Base-by-base conservation (phyloP, 2,888 invertebrate genomes). In the Allacma fusca region DNA sequence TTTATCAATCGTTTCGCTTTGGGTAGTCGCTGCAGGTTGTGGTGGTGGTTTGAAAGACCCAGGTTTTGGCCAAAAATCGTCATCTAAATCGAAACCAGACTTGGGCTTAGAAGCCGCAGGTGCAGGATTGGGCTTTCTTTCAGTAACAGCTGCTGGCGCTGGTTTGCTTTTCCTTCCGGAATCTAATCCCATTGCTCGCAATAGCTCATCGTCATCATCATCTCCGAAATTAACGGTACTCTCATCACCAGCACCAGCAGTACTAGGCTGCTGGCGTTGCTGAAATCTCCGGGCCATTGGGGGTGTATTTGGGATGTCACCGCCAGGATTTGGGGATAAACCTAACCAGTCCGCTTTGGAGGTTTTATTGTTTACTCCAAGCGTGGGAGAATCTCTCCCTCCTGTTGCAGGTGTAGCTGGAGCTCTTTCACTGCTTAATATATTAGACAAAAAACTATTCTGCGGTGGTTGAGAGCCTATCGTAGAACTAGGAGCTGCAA, bases 11-110 rank as follows among this genome's bases (percentile, higher is more conserved):
- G 23, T 12, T 2, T 40, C 26, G 19, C 9, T n/a, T 23, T n/a
- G 16, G 4, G n/a, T 7, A 13, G 23, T 13, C 1, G 57, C 44
- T 0, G 50, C 28, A 43, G 62, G 13, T 62, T 23, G 24, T 9
- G 16, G 40, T 44, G 24, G 24, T 12, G 62, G 24, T 24, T 62
- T 62, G 24, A 62, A 24, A 23, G 62, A 26, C 2, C 62, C 62
- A 21, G 67, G 29, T 23, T 75, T 75, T 5, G 76, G 76, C 76
- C 76, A 77, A 65, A 77, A 77, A 65, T 77, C 76, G 40, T 77
- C 76, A 50, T 77, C 76, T 13, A 77, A 29, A n/a, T 72, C 76
- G 65, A 77, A 77, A 19, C 76, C 76, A 0, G 43, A 40, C 34
- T 16, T 23, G 44, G 69, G 69, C 43, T 29, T 62, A 24, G 62